A percentile compares a stretch with the other conserved stretches of the same genome.
Conservation (phyloP, 2,113 vertebrate species). For the Ramphastos sulfuratus region DNA sequence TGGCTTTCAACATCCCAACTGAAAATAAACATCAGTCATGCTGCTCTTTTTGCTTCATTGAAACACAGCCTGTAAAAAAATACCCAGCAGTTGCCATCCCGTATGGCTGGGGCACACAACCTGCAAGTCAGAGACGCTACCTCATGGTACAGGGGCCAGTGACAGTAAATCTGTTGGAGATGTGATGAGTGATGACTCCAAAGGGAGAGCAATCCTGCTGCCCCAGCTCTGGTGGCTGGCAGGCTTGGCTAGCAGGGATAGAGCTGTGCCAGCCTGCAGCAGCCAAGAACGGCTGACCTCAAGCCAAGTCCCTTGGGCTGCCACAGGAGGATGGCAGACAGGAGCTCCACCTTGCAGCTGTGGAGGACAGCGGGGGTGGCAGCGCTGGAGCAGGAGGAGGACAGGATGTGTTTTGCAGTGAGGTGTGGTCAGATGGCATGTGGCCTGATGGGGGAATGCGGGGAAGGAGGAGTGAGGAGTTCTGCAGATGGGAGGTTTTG, state of each 20-base stretch:
- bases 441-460: accelerated
- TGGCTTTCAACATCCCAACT: not conserved
- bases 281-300: not conserved
- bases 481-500: not conserved
- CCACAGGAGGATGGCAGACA: not conserved
- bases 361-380: not conserved
- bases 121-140: not conserved
- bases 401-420: not conserved
- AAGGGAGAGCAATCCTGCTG: not conserved
- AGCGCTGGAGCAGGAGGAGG: not conserved
- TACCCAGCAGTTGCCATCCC: not conserved
- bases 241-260: not conserved
- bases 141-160: not conserved
- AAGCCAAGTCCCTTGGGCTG: not conserved
- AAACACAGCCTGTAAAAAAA: not conserved
- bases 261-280: not conserved
- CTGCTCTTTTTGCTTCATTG: not conserved
- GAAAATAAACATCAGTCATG: not conserved
- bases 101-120: not conserved
- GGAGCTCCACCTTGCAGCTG: not conserved
- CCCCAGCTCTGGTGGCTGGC: not conserved
- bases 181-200: not conserved
- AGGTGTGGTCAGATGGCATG: not conserved
- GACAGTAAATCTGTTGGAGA: not conserved
- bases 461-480: not conserved